phyloP scores from a whole-genome alignment of 2,113 vertebrate species.

The Xiphorhynchus elegans region DNA sequence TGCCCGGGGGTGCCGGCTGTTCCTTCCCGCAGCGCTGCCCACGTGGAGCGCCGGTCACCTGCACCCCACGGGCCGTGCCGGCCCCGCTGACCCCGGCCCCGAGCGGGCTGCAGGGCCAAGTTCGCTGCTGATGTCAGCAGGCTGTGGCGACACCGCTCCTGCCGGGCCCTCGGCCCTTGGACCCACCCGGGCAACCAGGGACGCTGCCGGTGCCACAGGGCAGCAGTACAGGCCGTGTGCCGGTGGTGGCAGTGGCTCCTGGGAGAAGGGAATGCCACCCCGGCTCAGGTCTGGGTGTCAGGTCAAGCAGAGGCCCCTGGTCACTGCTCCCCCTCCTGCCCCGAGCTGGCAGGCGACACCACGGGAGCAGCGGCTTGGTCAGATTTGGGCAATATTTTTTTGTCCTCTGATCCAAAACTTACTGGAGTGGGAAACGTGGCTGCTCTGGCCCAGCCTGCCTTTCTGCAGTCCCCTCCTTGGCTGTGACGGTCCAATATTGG shows the following conservation, averaged over 20 bases:
- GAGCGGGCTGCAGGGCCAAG: background rate
- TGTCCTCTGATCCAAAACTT: background rate
- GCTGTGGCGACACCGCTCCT: background rate
- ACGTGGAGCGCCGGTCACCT: background rate
- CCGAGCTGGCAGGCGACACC: background rate
- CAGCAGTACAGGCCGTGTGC: background rate
- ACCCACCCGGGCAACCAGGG: background rate
- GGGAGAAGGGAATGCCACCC: background rate
- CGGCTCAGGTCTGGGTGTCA: fast-evolving
- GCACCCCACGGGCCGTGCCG: background rate
- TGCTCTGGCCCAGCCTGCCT: background rate
- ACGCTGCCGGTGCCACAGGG: background rate
- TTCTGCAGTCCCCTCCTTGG: background rate
- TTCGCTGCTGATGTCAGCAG: constrained; percentile 37
- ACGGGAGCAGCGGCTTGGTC: background rate
- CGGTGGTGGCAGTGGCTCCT: fast-evolving
- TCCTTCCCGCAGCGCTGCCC: background rate
- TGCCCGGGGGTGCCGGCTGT: too few species aligned
- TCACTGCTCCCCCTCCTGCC: background rate
- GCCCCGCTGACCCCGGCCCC: background rate
- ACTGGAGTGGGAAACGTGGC: background rate
- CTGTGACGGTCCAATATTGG: background rate
- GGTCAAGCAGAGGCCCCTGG: fast-evolving
- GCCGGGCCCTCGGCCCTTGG: background rate
- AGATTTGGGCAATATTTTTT: background rate